phyloP scores from a whole-genome alignment of 2,797 vertebrate species.

The Sebastes minor region DNA sequence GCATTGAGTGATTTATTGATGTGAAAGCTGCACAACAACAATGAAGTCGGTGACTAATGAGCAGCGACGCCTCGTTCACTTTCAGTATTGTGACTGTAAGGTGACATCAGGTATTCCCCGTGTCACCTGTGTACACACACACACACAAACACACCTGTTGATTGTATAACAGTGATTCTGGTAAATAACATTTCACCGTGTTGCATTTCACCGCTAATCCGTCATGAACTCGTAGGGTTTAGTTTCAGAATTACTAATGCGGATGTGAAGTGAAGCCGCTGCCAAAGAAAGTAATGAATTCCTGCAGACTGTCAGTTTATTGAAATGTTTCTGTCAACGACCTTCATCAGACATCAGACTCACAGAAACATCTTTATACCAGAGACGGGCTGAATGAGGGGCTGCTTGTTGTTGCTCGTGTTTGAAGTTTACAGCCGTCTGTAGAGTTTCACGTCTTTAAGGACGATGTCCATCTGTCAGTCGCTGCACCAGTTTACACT shows the following conservation, averaged over 20 bases:
- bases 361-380: not conserved
- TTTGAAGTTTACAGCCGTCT: too few species aligned
- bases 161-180: not conserved
- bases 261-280: not conserved
- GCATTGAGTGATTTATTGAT: not conserved
- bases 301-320: not conserved
- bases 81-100: not conserved
- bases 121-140: not conserved
- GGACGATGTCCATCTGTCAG: too few species aligned
- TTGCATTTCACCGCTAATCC: not conserved
- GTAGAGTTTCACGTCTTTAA: too few species aligned
- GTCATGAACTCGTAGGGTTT: not conserved
- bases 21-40: rapidly evolving
- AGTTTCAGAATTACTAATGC: not conserved
- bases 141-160: not conserved
- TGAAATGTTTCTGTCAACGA: not conserved
- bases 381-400: not conserved
- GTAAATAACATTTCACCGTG: not conserved
- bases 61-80: not conserved
- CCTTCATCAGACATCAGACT: too few species aligned
- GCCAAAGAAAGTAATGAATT: not conserved
- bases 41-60: not conserved
- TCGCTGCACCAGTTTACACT: too few species aligned
- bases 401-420: too few species aligned
- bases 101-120: slow-evolving; percentile 8